phyloP scores from a whole-genome alignment of 92 coral and sea anemone species.

The Parazoanthus atlanticus region DNA sequence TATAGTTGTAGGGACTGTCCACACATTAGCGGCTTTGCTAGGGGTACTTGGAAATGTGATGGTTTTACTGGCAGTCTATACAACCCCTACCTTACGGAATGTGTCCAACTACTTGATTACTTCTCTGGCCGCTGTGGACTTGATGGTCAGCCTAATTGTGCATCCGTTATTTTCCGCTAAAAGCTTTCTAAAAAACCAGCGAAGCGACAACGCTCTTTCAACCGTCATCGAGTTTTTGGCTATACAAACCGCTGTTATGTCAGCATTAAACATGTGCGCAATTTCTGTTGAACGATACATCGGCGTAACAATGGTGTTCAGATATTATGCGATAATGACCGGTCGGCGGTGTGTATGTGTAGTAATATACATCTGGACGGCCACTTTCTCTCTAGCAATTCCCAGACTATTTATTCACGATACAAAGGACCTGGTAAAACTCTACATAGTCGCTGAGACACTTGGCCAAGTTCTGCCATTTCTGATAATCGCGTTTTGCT shows the following conservation, averaged over 20 bases:
- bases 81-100: conserved; percentile 18
- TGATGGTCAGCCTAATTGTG: conserved; percentile 23
- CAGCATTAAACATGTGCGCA: conserved; percentile 39
- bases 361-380: conserved; percentile 26
- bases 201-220: conserved; percentile 33
- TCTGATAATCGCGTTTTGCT: conserved; percentile 43
- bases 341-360: conserved; percentile 13
- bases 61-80: conserved; percentile 29
- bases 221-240: conserved; percentile 34
- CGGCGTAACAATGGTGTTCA: conserved; percentile 40
- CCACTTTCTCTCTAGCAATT: not conserved
- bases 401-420: conserved; percentile 24
- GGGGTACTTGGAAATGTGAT: conserved; percentile 12
- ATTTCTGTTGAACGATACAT: conserved; percentile 36
- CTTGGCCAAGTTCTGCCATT: conserved; percentile 33
- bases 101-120: conserved; percentile 33
- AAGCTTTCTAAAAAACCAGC: conserved; percentile 10
- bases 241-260: conserved; percentile 30
- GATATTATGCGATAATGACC: conserved; percentile 9
- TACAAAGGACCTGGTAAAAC: conserved; percentile 12
- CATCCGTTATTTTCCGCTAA: conserved; percentile 31
- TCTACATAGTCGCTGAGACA: conserved; percentile 19
- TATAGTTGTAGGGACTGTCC: conserved; percentile 5
- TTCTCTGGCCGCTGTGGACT: conserved; percentile 21
- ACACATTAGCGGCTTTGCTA: not conserved